phyloP scores from a whole-genome alignment of 2,888 invertebrate species.

The Epistrophe grossulariae region DNA sequence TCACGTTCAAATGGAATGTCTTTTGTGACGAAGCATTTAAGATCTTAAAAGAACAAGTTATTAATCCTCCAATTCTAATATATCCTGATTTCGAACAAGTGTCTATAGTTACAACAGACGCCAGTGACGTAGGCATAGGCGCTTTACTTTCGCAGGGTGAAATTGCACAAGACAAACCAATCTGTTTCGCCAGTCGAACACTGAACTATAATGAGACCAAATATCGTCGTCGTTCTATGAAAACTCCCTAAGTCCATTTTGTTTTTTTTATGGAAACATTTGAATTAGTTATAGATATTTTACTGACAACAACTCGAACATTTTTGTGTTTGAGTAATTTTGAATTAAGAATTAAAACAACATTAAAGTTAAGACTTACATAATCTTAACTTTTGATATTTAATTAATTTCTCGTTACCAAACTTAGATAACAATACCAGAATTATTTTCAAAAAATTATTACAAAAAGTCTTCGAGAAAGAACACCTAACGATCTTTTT shows the following conservation, averaged over 20 bases:
- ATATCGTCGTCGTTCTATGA: too few species aligned
- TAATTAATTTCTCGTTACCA: not conserved
- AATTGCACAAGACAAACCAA: constrained; percentile 25
- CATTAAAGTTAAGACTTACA: too few species aligned
- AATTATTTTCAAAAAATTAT: not conserved
- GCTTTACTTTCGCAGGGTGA: constrained; percentile 16
- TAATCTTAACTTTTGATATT: too few species aligned
- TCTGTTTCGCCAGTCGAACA: constrained; percentile 10
- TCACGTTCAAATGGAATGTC: constrained; percentile 27
- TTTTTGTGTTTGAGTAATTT: too few species aligned
- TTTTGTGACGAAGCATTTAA: constrained; percentile 30
- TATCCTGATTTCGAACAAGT: not conserved
- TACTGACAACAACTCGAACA: too few species aligned
- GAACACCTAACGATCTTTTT: not conserved
- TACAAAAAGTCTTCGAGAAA: not conserved
- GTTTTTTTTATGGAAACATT: too few species aligned
- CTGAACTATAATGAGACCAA: not conserved
- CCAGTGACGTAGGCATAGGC: constrained; percentile 2
- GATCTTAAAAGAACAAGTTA: not conserved
- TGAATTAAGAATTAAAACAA: too few species aligned
- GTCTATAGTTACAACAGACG: not conserved
- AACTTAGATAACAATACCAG: not conserved
- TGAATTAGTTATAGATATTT: too few species aligned
- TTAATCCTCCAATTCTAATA: constrained; percentile 4
- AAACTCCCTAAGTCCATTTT: too few species aligned